phyloP scores from a whole-genome alignment of 2,888 invertebrate genomes.

The Scotopteryx bipunctaria region DNA sequence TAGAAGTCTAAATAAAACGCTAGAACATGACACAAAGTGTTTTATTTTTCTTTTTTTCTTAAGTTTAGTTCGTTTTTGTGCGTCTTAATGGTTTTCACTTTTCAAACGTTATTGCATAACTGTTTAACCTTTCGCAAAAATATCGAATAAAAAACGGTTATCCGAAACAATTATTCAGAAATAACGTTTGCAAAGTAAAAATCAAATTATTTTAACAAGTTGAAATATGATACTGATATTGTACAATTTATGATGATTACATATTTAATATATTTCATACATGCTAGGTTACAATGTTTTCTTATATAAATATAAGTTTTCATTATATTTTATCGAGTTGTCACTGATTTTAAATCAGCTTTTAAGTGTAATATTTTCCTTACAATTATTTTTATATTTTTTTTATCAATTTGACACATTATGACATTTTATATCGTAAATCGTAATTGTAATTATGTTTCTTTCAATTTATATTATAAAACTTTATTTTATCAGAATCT shows the following conservation, averaged over 20 bases:
- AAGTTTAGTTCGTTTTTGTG: conserved; percentile 46
- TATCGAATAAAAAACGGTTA: neutral
- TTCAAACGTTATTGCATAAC: conserved; percentile 30
- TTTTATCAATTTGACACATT: conserved; percentile 69
- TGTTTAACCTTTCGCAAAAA: neutral
- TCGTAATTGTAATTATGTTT: conserved; percentile 10
- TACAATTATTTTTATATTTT: conserved; percentile 51
- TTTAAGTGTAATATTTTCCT: conserved; percentile 43
- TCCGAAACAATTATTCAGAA: neutral
- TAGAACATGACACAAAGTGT: conserved; percentile 66
- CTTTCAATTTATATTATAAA: neutral
- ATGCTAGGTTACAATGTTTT: conserved; percentile 67
- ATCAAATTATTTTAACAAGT: conserved; percentile 31
- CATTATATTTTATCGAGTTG: conserved; percentile 56
- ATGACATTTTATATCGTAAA: conserved; percentile 40
- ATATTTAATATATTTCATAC: conserved; percentile 69
- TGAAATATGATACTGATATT: conserved; percentile 67
- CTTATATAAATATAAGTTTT: conserved; percentile 65
- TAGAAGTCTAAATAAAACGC: conserved; percentile 50
- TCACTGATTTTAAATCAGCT: conserved; percentile 73
- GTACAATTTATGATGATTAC: conserved; percentile 70
- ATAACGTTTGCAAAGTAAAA: conserved; percentile 30
- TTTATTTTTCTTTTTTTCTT: conserved; percentile 48
- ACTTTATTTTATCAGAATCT: neutral
- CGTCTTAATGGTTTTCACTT: conserved; percentile 39